Evolutionary conservation across 1,140 invertebrate genomes (phyloP), one percentile per base, ranked within the genome.

Genomic region (Solen grandis): DNA sequence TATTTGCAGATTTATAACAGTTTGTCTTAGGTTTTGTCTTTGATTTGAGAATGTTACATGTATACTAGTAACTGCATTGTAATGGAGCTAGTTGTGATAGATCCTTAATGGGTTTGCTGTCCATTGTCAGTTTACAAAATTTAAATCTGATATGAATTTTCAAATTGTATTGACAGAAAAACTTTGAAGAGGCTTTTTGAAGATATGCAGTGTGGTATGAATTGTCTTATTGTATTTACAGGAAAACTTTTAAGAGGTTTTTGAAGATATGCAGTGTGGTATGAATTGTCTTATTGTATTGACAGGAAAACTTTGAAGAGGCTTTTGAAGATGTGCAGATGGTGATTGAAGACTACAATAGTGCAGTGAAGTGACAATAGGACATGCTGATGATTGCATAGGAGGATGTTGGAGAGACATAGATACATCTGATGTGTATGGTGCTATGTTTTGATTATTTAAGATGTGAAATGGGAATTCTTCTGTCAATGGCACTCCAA

Each of bases 231-330:
- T 8, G 8, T 10, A 46, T 19, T 10, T 46, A 46, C 41, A 46
- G 19, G 8, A 10, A 8, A 46, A 10, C 8, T 46, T 8, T 46
- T 46, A n/a, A n/a, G n/a, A n/a, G 8, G 19, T 46, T 46, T 46
- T 19, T 46, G 8, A 10, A 19, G 8, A 10, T 46, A 46, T 10
- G 41, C 19, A 46, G 19, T 46, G 41, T 46, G 41, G 41, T 46
- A 10, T 46, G 8, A 46, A 46, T 8, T 46, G 8, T 10, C 19
- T 46, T 46, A 46, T 10, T 8, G 8, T 10, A 46, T 19, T 10
- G 8, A 46, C 62, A 89, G 88, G 84, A 84, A 16, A 80, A 86
- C 57, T 87, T 89, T 74, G 72, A 84, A 70, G 81, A 87, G 35
- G 85, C 88, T 13, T 85, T 89, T 54, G 76, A 85, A 29, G 79